phyloP scores from a whole-genome alignment of 2,888 invertebrate genomes.

The Zaprionus bogoriensis region DNA sequence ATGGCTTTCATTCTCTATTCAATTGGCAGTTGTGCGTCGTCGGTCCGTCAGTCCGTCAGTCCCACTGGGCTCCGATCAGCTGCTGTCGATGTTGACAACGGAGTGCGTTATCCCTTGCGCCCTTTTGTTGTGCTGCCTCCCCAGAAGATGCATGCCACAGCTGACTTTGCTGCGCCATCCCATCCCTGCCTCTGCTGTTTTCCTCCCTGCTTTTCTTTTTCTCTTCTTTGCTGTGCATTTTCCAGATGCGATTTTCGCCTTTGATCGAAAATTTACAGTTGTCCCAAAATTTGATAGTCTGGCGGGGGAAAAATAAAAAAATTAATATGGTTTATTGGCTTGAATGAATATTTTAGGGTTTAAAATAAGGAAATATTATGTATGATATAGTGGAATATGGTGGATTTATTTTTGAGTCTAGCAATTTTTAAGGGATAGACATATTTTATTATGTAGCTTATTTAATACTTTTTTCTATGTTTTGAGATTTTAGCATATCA shows the following conservation, averaged over 20 bases:
- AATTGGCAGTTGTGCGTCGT: slow-evolving; percentile 33
- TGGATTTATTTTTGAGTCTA: no score
- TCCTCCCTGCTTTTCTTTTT: neutral
- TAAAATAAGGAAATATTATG: no score
- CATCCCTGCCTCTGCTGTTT: neutral
- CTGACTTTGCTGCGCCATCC: slow-evolving; percentile 32
- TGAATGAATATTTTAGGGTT: no score
- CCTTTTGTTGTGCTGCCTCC: slow-evolving; percentile 29
- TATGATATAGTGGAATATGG: no score
- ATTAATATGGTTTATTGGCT: neutral
- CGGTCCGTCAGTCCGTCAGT: no score
- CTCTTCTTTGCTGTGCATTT: slow-evolving; percentile 15
- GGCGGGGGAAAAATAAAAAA: neutral
- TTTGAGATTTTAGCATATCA: no score
- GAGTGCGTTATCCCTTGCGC: slow-evolving; percentile 28
- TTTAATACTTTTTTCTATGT: no score
- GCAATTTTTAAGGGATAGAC: no score
- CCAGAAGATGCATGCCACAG: slow-evolving; percentile 7
- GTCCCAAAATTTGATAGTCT: neutral
- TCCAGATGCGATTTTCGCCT: slow-evolving; percentile 41
- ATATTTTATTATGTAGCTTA: no score
- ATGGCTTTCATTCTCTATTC: slow-evolving; percentile 29
- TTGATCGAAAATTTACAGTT: slow-evolving; percentile 27
- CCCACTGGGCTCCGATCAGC: slow-evolving; percentile 63
- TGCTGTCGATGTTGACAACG: slow-evolving; percentile 57